Conservation (phyloP, 2,888 invertebrate genomes). For the Stramonita haemastoma region DNA sequence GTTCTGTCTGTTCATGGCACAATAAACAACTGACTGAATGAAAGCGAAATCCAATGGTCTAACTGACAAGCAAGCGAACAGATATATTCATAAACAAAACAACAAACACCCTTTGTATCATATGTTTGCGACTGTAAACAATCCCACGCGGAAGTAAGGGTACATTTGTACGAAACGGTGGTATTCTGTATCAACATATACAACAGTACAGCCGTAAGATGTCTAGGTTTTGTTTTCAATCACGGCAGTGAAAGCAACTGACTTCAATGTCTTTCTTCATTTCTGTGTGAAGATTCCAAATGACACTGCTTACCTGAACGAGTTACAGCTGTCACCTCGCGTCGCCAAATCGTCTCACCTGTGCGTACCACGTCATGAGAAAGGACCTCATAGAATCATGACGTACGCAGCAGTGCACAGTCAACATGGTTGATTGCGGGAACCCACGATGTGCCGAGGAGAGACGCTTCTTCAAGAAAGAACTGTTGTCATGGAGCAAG, state of each 20-base stretch:
- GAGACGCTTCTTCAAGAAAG: slow-evolving; percentile 75
- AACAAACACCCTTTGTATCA: not conserved
- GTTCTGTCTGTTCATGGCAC: no score
- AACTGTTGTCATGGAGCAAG: slow-evolving; percentile 77
- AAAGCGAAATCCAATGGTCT: not conserved
- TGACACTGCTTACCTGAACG: slow-evolving; percentile 34
- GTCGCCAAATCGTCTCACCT: slow-evolving; percentile 52
- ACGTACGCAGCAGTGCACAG: slow-evolving; percentile 62
- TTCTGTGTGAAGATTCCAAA: not conserved
- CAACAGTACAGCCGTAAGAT: no score
- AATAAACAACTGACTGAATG: not conserved
- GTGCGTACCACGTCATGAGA: slow-evolving; percentile 67
- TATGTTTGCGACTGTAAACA: not conserved
- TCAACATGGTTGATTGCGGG: slow-evolving; percentile 77
- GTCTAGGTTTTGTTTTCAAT: no score
- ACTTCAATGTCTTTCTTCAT: not conserved
- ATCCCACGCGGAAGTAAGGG: not conserved
- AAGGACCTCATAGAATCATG: slow-evolving; percentile 61
- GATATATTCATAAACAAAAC: not conserved
- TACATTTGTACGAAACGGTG: not conserved
- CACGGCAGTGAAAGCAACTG: no score
- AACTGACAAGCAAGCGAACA: not conserved
- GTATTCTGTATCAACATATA: not conserved
- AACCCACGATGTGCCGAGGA: slow-evolving; percentile 75
- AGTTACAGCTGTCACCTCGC: slow-evolving; percentile 40